Percentiles rank a stretch among this genome's conserved stretches.
Conservation (phyloP, 2,888 invertebrate genomes). For the Drosophila glabriapex region DNA sequence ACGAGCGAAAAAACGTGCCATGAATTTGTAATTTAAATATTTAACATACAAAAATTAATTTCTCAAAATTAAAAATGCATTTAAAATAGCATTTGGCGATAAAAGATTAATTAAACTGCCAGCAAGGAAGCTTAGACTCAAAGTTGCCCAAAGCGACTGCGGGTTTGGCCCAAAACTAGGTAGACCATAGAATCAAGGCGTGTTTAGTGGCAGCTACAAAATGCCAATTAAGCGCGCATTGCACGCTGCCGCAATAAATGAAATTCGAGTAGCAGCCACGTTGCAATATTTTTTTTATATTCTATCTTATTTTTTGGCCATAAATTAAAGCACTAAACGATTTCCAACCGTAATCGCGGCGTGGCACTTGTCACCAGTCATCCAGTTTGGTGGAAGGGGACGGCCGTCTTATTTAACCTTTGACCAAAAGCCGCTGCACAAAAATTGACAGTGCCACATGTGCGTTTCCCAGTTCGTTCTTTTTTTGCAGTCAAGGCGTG, state of each 20-base stretch:
- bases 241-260: slow-evolving; percentile 69
- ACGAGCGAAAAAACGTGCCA: slow-evolving; percentile 64
- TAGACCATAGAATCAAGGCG: slow-evolving; percentile 65
- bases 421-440: slow-evolving; percentile 77
- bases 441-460: slow-evolving; percentile 57
- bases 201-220: slow-evolving; percentile 60
- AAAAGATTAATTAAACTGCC: slow-evolving; percentile 78
- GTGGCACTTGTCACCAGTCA: slow-evolving; percentile 78
- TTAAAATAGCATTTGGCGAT: slow-evolving; percentile 71
- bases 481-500: slow-evolving; percentile 55
- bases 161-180: slow-evolving; percentile 30
- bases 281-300: slow-evolving; percentile 29
- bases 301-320: slow-evolving; percentile 38
- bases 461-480: slow-evolving; percentile 52
- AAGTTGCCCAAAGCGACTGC: slow-evolving; percentile 11
- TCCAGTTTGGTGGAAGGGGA: slow-evolving; percentile 17
- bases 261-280: slow-evolving; percentile 59
- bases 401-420: slow-evolving; percentile 76
- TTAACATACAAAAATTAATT: slow-evolving; percentile 58
- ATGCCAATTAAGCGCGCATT: slow-evolving; percentile 70
- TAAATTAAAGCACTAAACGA: slow-evolving; percentile 77
- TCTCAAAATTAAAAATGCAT: slow-evolving; percentile 56
- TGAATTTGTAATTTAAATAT: slow-evolving; percentile 68
- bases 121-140: slow-evolving; percentile 55
- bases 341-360: slow-evolving; percentile 58